Evolutionary conservation across 2,888 invertebrate species (phyloP), one percentile per base, ranked within the genome.

Genomic region (Thera obeliscata): DNA sequence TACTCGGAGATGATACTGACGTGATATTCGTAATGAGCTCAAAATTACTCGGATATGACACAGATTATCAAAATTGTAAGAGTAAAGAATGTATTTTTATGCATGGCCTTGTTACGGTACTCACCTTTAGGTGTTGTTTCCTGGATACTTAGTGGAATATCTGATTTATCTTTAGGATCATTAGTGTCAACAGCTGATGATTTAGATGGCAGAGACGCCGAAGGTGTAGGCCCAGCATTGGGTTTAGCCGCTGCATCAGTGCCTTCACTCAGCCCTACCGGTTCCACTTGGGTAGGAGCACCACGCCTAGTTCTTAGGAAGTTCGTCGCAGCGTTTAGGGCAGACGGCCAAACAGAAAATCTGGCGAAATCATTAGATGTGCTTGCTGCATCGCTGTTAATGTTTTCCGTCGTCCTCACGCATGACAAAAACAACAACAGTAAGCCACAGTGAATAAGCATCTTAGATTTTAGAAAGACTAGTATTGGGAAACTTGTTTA

Each of bases 321-420:
- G 22, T 22, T 22, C 6, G 71, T 74, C 2, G 85, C 85, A 2
- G 78, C 87, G 72, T 89, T 87, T 41, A 83, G 83, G n/a, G 86
- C 74, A 22, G 88, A 88, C 11, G 91, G 90, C 89, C 89, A 88
- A 50, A 81, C 75, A 2, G 88, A 82, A 77, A 82, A 89, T 48
- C 77, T 78, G 57, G 82, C 82, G 59, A 81, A 80, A 48, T 81
- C 82, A 63, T 76, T 80, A 57, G 71, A 69, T 67, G 64, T 69
- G 63, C 58, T 61, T 56, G 67, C 65, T 11, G 76, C 73, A 76
- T 67, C 59, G 22, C 43, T 60, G 41, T 65, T 56, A 52, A 63
- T 70, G 80, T 77, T 76, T 57, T 79, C 80, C 64, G 76, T 78
- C 56, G 87, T 84, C 74, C 79, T 80, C 55, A 81, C 87, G 76